A percentile compares a stretch with the other conserved stretches of the same genome.
Evolutionary conservation across 1,140 invertebrate genomes (phyloP).

Genomic region (Pseudomyrmex concolor): DNA sequence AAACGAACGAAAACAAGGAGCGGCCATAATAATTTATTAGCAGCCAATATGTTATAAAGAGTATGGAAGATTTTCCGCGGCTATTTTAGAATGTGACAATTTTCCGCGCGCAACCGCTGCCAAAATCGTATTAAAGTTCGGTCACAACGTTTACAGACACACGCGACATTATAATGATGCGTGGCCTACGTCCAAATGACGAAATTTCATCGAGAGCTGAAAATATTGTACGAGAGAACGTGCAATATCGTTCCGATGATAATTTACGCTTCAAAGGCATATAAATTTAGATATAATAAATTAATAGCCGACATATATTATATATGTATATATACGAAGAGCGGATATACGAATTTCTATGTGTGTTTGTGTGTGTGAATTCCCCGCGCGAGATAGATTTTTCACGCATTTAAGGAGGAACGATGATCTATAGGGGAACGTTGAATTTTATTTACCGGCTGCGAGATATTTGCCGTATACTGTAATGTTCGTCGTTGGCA

Average conservation of each 20-base stretch:
- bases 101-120: conserved; percentile 59
- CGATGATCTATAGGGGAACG: not conserved
- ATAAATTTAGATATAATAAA: too few species aligned
- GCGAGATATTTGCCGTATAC: conserved; percentile 25
- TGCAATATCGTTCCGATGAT: not conserved
- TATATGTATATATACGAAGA: too few species aligned
- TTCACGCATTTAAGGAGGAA: not conserved
- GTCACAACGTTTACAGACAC: conserved; percentile 70
- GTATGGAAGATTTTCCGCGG: not conserved
- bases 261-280: not conserved
- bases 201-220: conserved; percentile 34
- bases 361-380: not conserved
- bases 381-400: not conserved
- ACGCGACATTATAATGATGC: conserved; percentile 80
- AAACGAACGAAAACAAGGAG: not conserved
- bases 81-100: conserved; percentile 55
- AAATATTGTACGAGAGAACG: conserved; percentile 10
- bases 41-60: too few species aligned
- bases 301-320: too few species aligned
- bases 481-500: not conserved
- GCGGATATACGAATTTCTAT: too few species aligned
- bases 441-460: conserved; percentile 16
- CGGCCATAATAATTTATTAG: too few species aligned
- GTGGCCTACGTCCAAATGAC: conserved; percentile 75
- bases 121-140: conserved; percentile 80